Evolutionary conservation across 2,113 vertebrate genomes (phyloP), one percentile per base, ranked within the genome.

Genomic region (Romanogobio albipinnatus): DNA sequence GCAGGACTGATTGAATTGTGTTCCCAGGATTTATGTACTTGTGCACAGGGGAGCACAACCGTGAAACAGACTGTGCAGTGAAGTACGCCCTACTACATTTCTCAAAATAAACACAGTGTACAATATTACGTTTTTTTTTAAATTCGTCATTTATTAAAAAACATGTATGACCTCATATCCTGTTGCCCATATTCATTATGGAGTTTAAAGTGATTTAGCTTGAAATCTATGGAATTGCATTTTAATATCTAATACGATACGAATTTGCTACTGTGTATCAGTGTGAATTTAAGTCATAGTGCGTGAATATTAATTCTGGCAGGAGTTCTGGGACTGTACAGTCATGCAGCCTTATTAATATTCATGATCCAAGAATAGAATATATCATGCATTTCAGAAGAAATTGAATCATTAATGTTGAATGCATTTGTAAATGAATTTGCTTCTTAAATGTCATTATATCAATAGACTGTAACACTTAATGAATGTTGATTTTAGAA

Each of bases 351-450:
- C 24, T 24, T 26, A 47, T 74, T 47, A 47, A 74, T 74, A 74
- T 74, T 47, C 39, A 74, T 45, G 22, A 74, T 14, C 70, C 43
- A 74, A 74, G 22, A 74, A 47, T 74, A 74, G 70, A 47, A 74
- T 47, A 74, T 74, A 47, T 22, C 2, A 70, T 39, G 36, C 9
- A 39, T 70, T 66, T 14, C 6, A 70, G 3, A 68, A 36, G 15
- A 39, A 70, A 43, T 4, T 22, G 1, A 22, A 10, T 70, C 19
- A 22, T 39, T 39, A 22, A 19, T 2, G 33, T 39, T 70, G 3
- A 39, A 70, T 10, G 66, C 4, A 9, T 70, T 10, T 70, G 66
- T 43, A 68, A 68, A 22, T 39, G 3, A 73, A 3, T 24, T 24
- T 4, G 3, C 58, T 59, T 10, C n/a, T 61, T 61, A 61, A 19